Evolutionary conservation across 2,797 vertebrate species (phyloP), one percentile per base, ranked within the genome.

Genomic region (Australoheros facetus): DNA sequence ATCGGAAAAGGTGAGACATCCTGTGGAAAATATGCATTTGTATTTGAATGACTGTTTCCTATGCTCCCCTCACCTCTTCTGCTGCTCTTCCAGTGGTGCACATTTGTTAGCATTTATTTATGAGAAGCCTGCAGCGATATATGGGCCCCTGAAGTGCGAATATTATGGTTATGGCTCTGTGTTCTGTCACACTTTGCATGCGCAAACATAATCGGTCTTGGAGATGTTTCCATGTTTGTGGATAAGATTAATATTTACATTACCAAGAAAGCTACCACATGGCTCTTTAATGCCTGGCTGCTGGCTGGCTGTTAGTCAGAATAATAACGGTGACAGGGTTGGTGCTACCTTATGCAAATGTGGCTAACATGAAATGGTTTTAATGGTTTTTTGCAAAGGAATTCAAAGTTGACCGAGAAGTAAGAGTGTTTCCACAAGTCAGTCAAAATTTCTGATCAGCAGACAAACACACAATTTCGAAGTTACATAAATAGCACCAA

Each of bases 91-190:
- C 64, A 51, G 28, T 30, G 45, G 45, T 30, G 45, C 64, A 69
- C 51, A n/a, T n/a, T 69, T 69, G 42, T 30, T 30, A 69, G 45
- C 26, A 51, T 69, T 69, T 69, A 51, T 69, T 69, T 69, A 69
- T 42, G 28, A 69, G 17, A 69, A 69, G 16, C 30, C 45, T 19
- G 7, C 45, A 69, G 26, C 3, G 2, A 51, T 45, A 51, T 51
- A 32, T 51, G 48, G 45, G 45, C 64, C 64, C 26, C 48, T 69
- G 42, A 69, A 51, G 45, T n/a, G 26, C 5, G 12, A 69, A 11
- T n/a, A 69, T 51, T 51, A 30, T 51, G 30, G 16, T 69, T 51
- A 51, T 56, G 51, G 14, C 13, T 55, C 51, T 72, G 70, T 51
- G 17, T 51, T 69, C 26, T 51, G 64, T 69, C 64, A 51, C 42